Evolutionary conservation across 2,888 invertebrate species (phyloP), one percentile per base, ranked within the genome.

Genomic region (Ophraella communa): DNA sequence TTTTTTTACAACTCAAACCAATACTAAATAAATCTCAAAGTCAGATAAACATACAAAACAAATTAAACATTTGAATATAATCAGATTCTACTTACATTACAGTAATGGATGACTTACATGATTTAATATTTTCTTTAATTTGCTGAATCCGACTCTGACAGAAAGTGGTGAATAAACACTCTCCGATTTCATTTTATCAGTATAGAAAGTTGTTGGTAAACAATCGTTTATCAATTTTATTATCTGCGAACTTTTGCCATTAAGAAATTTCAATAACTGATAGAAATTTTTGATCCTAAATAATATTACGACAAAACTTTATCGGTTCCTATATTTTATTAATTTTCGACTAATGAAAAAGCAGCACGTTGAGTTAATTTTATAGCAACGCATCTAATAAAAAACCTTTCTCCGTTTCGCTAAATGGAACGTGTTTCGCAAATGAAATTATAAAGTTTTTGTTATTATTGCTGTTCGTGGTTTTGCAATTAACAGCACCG

Each of bases 161-260:
- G n/a, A n/a, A n/a, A n/a, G n/a, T n/a, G n/a, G n/a, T n/a, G n/a
- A n/a, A n/a, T n/a, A n/a, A 54, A 54, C 21, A 17, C 14, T 54
- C 35, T 53, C 54, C 39, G 54, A 42, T 54, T 54, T 39, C 23
- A 39, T 39, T 39, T 23, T 23, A 39, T 39, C 54, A 27, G 49
- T 8, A 5, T 2, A 18, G 27, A 51, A 51, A 39, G 18, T 39
- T 54, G 42, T 54, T 39, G 18, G 54, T 54, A 54, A 54, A 42
- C 54, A 54, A 21, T 23, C 54, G 54, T 54, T 54, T 24, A 54
- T 54, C 54, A 54, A 54, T 54, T 54, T 54, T 54, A 54, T 54
- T 14, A 39, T 54, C 52, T 30, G 52, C 24, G 33, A 52, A 52
- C 20, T 45, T 51, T 5, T 17, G 18, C 5, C 27, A 27, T 7